A percentile compares a stretch with the other conserved stretches of the same genome.
Conservation (phyloP, 2,797 vertebrate genomes). For the Orestias chungarensis region DNA sequence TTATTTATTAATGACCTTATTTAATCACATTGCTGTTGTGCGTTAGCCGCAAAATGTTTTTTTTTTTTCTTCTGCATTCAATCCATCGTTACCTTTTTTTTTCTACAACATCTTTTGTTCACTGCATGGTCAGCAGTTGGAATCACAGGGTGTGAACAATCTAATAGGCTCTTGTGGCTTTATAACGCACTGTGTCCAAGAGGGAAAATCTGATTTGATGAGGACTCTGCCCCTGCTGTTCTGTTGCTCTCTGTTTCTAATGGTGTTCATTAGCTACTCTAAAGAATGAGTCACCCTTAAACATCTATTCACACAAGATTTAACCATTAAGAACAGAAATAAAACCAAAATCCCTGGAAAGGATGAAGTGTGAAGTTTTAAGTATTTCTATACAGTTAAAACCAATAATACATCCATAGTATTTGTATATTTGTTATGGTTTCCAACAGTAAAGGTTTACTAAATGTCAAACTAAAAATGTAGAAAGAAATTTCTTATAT, state of each 20-base stretch:
- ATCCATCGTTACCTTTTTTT: slow-evolving; percentile 26
- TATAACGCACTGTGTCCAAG: slow-evolving; percentile 30
- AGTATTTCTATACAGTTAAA: background rate
- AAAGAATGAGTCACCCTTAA: slow-evolving; percentile 72
- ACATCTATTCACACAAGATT: slow-evolving; percentile 26
- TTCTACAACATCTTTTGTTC: slow-evolving; percentile 23
- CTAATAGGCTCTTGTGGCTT: slow-evolving; percentile 63
- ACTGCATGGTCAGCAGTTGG: slow-evolving; percentile 33
- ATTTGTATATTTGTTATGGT: background rate
- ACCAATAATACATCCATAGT: background rate
- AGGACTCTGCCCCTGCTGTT: slow-evolving; percentile 57
- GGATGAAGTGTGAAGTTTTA: background rate
- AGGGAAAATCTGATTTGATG: slow-evolving; percentile 47
- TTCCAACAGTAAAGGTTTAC: background rate
- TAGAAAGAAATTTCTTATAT: background rate
- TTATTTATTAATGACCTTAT: slow-evolving; percentile 41
- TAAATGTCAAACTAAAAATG: background rate
- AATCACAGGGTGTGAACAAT: slow-evolving; percentile 57
- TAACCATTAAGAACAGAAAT: slow-evolving; percentile 8
- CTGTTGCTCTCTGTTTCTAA: slow-evolving; percentile 65
- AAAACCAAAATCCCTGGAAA: slow-evolving; percentile 1
- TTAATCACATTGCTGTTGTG: slow-evolving; percentile 27
- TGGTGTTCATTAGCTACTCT: slow-evolving; percentile 75
- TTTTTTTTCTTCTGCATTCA: slow-evolving; percentile 11
- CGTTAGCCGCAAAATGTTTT: slow-evolving; percentile 15